Conservation (phyloP, 2,888 invertebrate species). For the Himalopsyche tibetana region DNA sequence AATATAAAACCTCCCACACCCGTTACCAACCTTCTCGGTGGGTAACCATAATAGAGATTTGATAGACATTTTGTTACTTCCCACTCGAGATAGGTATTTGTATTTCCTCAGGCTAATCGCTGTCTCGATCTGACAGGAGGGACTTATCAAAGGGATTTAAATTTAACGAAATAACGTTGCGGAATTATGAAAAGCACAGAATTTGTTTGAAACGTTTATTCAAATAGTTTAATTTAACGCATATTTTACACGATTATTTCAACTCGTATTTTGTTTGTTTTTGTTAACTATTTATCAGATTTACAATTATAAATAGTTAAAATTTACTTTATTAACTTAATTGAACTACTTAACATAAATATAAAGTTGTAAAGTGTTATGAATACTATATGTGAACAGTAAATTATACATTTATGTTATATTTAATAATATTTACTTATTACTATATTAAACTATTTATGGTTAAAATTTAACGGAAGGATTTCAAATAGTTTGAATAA, state of each 20-base stretch:
- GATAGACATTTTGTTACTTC: constrained; percentile 9
- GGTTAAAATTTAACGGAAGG: too few relatives aligned
- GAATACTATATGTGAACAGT: too few relatives aligned
- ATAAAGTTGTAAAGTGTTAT: too few relatives aligned
- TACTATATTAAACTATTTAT: too few relatives aligned
- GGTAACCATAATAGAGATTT: constrained; percentile 1
- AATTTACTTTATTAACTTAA: too few relatives aligned
- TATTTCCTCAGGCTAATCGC: constrained; percentile 11
- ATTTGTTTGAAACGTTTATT: neutral
- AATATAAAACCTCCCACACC: neutral
- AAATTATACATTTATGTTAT: too few relatives aligned
- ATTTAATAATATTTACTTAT: too few relatives aligned
- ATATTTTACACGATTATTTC: neutral
- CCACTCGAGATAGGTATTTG: neutral
- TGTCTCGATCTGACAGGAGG: constrained; percentile 6
- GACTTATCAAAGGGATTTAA: constrained; percentile 26
- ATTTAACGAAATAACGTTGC: neutral
- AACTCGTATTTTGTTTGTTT: neutral
- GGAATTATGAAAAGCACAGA: neutral
- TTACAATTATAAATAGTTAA: neutral
- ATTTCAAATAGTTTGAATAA: too few relatives aligned
- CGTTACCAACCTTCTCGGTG: neutral
- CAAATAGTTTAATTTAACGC: neutral
- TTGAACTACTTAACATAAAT: too few relatives aligned
- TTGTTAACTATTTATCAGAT: neutral